Evolutionary conservation across 2,888 invertebrate species (phyloP).

Genomic region (Pharmacophagus antenor): DNA sequence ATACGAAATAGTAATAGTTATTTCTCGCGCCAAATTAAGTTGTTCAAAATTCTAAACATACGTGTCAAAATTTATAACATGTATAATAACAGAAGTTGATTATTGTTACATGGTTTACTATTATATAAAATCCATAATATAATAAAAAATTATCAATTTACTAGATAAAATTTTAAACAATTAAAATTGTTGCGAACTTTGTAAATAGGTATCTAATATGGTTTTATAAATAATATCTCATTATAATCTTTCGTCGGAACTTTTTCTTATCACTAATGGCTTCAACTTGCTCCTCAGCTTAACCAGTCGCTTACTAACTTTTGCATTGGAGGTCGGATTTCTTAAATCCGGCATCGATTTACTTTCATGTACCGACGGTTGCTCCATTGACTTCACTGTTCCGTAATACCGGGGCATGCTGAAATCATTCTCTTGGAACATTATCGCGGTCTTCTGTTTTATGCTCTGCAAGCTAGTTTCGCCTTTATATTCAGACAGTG

Average conservation of each 20-base stretch:
- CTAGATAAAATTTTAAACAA: too few species aligned
- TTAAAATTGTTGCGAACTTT: not conserved
- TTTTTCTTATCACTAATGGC: slow-evolving; percentile 72
- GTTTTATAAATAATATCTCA: too few species aligned
- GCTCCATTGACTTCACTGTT: slow-evolving; percentile 53
- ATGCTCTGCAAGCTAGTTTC: slow-evolving; percentile 72
- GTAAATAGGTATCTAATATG: not conserved
- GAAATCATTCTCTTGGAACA: slow-evolving; percentile 77
- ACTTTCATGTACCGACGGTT: slow-evolving; percentile 63
- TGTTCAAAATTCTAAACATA: too few species aligned
- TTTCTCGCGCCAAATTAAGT: too few species aligned
- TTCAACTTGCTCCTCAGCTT: slow-evolving; percentile 70
- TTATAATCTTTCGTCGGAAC: slow-evolving; percentile 65
- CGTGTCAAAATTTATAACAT: too few species aligned
- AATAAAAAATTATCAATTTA: too few species aligned
- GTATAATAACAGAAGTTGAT: too few species aligned
- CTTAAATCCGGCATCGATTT: slow-evolving; percentile 77
- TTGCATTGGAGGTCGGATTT: slow-evolving; percentile 52
- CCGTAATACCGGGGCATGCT: slow-evolving; percentile 84
- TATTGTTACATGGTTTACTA: too few species aligned
- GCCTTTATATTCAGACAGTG: slow-evolving; percentile 63
- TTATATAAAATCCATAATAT: too few species aligned
- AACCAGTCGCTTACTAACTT: slow-evolving; percentile 69
- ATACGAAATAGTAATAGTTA: too few species aligned
- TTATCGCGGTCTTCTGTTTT: slow-evolving; percentile 76